These are phyloP conservation scores for Schizopygopsis malacanthus DNA, from an alignment of 2,797 vertebrate species.

Conservation along the genomic window DNA sequence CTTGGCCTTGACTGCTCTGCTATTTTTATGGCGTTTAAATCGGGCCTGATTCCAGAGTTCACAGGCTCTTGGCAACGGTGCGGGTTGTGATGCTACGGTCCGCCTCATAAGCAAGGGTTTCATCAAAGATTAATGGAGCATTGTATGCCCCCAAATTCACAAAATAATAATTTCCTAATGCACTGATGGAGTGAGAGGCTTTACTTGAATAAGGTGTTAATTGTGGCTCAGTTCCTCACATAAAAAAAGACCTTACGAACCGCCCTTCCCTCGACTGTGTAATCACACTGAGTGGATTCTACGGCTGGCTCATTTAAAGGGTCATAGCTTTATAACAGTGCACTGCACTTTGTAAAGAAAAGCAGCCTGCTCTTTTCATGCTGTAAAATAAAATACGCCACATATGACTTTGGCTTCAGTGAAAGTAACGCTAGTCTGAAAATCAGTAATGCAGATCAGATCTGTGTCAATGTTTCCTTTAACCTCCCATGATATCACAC, in stretches of 20 bases:
- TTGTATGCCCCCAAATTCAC: constrained; percentile 78
- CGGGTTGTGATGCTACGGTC: constrained; percentile 70
- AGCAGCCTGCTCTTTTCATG: neutral
- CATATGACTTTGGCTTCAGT: neutral
- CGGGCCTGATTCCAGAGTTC: constrained; percentile 69
- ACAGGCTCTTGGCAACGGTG: constrained; percentile 72
- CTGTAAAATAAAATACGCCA: constrained; percentile 1
- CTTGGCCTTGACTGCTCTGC: constrained; percentile 51
- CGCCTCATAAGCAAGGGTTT: constrained; percentile 78
- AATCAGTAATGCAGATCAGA: neutral
- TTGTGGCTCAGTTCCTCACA: constrained; percentile 11
- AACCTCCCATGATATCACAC: neutral
- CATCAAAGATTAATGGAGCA: constrained; percentile 83
- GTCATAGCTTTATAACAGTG: constrained; percentile 24
- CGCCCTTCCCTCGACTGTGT: constrained; percentile 8
- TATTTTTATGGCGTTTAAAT: constrained; percentile 68
- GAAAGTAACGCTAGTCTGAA: neutral
- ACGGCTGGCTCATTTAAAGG: neutral
- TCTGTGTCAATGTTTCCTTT: neutral
- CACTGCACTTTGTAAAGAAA: constrained; percentile 21
- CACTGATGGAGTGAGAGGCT: constrained; percentile 75
- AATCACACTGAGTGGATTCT: neutral
- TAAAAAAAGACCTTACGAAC: neutral
- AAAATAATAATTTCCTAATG: constrained; percentile 84
- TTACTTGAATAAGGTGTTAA: constrained; percentile 68